Percentiles rank a stretch among this genome's conserved stretches.
These are phyloP conservation scores for Rhodinocichla rosea DNA, from an alignment of 2,113 vertebrate species.

Conservation along the genomic window DNA sequence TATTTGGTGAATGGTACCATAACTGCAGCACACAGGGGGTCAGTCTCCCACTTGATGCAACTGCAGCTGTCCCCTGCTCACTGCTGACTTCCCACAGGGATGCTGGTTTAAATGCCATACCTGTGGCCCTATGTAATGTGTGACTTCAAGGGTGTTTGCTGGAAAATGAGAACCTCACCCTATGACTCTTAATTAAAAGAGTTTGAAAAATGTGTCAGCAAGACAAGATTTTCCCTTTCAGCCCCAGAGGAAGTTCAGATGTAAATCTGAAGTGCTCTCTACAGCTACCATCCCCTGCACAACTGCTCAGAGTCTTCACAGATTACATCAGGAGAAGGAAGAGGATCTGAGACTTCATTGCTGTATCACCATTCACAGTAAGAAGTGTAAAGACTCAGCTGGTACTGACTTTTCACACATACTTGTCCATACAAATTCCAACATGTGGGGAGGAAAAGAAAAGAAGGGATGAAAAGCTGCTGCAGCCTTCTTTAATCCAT, in stretches of 20 bases:
- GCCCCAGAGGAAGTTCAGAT: neutral
- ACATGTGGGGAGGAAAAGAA: neutral
- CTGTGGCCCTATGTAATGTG: neutral
- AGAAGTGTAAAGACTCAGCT: neutral
- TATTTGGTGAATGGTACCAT: neutral
- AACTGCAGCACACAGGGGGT: neutral
- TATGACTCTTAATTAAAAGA: neutral
- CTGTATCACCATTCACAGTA: neutral
- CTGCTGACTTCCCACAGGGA: neutral
- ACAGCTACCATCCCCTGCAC: neutral
- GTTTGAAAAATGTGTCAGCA: neutral
- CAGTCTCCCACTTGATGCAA: accelerated
- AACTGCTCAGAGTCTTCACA: neutral
- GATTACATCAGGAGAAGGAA: conserved; percentile 4
- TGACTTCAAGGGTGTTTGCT: neutral
- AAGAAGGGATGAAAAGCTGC: neutral
- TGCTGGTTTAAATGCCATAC: neutral
- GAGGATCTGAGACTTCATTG: neutral
- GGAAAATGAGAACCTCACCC: neutral
- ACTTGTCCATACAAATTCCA: neutral
- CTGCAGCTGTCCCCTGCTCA: neutral
- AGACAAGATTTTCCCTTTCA: neutral
- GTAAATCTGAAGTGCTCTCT: neutral
- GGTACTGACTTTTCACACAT: neutral
- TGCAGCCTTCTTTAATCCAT: neutral